Evolutionary conservation across 2,888 invertebrate genomes (phyloP), one percentile per base, ranked within the genome.

Genomic region (Chalcis sispes): DNA sequence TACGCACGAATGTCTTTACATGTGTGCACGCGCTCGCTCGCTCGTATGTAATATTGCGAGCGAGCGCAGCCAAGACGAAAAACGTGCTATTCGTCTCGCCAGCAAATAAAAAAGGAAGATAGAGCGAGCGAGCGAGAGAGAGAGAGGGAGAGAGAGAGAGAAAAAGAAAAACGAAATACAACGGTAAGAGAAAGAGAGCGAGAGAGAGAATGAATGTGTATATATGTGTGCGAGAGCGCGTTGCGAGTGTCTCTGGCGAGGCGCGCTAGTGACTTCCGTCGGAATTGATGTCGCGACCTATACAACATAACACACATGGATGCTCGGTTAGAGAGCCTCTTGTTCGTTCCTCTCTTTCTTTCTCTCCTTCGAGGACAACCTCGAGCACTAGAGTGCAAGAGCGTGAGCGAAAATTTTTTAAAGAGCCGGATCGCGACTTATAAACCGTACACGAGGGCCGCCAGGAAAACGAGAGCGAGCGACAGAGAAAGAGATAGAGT

Each of bases 231-330:
- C 20, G 32, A 46, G 58, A 56, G 66, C 15, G 20, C 10, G 23
- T 5, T n/a, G 32, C 48, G 64, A 64, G 29, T 1, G 20, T 29
- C 56, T n/a, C n/a, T n/a, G n/a, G 36, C 64, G 72, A 59, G n/a
- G 56, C 42, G 73, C 73, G 73, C 66, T 52, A 66, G 66, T 66
- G 73, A 73, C 73, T 73, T 73, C 73, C 75, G 69, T 64, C 64
- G 75, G 50, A 72, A 72, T 72, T 66, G 59, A 66, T 73, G 73
- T 66, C 73, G 73, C 65, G 72, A 64, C 50, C 50, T 64, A 61
- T 69, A 20, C n/a, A 27, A 20, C 42, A 27, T 27, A 61, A 61
- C 40, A 61, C 52, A 61, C 58, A 59, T 25, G 23, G 27, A 42
- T 23, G 46, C 27, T 3, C 23, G 29, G 58, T 29, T 48, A 46